Percentiles rank a stretch among this genome's conserved stretches.
phyloP scores from a whole-genome alignment of 2,113 vertebrate genomes.

The Lucifuga dentata region DNA sequence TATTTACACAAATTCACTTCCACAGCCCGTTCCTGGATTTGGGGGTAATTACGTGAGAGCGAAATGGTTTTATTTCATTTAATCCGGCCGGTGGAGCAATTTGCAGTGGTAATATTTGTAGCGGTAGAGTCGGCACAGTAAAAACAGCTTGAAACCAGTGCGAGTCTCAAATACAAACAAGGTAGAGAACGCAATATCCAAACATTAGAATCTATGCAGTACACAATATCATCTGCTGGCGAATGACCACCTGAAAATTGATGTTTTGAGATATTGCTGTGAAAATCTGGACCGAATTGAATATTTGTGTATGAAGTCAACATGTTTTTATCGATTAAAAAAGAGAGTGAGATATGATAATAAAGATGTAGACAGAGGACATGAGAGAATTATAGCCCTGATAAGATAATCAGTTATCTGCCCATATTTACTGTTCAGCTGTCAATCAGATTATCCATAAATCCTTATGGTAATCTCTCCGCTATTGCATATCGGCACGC shows the following conservation, averaged over 20 bases:
- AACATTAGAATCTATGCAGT: constrained; percentile 12
- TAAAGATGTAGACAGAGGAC: constrained; percentile 29
- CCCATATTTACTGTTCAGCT: constrained; percentile 78
- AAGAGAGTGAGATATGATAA: constrained; percentile 30
- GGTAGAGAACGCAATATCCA: constrained; percentile 38
- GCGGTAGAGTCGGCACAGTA: constrained; percentile 64
- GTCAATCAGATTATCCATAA: constrained; percentile 83
- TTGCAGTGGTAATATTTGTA: constrained; percentile 81
- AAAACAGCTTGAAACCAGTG: constrained; percentile 75
- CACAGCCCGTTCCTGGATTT: constrained; percentile 80
- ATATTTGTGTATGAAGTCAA: background rate
- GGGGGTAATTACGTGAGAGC: constrained; percentile 78
- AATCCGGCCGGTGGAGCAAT: constrained; percentile 80
- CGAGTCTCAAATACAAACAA: constrained; percentile 53
- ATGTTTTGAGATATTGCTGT: constrained; percentile 16
- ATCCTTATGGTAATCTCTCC: constrained; percentile 69
- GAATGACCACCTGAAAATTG: background rate
- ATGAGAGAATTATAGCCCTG: constrained; percentile 50
- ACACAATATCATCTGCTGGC: constrained; percentile 6
- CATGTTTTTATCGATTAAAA: constrained; percentile 18
- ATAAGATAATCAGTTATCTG: constrained; percentile 58
- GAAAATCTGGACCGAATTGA: background rate
- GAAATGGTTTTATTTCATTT: constrained; percentile 84
- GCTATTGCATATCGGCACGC: constrained; percentile 61
- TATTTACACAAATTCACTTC: constrained; percentile 84